phyloP scores from a whole-genome alignment of 2,113 vertebrate genomes.

The Rafetus swinhoei region DNA sequence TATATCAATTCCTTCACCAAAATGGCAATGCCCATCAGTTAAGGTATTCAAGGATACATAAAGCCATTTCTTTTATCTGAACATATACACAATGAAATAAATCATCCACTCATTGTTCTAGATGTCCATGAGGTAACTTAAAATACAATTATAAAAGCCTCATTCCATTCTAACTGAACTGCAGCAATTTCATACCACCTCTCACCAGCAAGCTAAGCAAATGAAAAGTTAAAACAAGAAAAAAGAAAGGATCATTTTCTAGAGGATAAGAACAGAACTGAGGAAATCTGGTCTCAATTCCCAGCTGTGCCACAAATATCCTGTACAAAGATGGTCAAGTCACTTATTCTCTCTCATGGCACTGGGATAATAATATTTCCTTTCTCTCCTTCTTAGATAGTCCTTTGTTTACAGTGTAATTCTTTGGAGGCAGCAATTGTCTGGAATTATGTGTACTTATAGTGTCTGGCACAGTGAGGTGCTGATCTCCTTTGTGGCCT shows the following conservation, averaged over 20 bases:
- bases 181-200: background rate
- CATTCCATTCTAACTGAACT: background rate
- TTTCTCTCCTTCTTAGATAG: background rate
- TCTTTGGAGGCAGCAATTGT: background rate
- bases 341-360: background rate
- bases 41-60: background rate
- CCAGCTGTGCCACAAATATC: background rate
- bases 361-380: background rate
- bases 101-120: background rate
- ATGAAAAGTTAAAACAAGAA: conserved; percentile 7
- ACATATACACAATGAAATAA: background rate
- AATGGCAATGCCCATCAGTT: background rate
- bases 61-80: background rate
- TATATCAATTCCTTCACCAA: background rate
- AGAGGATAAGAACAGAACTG: background rate
- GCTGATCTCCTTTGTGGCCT: background rate
- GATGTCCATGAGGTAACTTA: background rate
- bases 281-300: background rate
- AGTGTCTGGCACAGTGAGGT: background rate
- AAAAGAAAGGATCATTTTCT: background rate
- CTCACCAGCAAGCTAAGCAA: background rate
- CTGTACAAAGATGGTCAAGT: background rate
- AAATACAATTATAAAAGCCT: background rate
- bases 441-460: background rate
- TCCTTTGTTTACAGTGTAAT: background rate